phyloP scores from a whole-genome alignment of 2,888 invertebrate genomes.

The Brassicogethes aeneus region DNA sequence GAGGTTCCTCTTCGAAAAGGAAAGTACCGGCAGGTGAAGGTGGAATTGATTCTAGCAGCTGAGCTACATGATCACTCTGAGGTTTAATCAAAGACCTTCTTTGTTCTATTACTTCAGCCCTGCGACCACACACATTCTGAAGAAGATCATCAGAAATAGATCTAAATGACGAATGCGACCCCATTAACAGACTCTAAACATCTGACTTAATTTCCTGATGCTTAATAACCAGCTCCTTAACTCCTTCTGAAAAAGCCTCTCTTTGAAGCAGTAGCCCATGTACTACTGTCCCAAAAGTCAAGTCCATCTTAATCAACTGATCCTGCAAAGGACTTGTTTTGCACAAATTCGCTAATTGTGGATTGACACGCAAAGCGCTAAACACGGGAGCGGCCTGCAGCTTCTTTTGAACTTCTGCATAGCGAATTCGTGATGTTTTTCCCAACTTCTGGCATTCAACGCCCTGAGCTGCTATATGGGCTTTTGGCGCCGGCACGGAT shows the following conservation, averaged over 20 bases:
- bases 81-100: slow-evolving; percentile 6
- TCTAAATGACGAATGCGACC: not conserved
- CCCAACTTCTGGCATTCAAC: not conserved
- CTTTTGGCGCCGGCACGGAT: not conserved
- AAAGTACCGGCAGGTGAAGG: not conserved
- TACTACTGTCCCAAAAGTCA: not conserved
- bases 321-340: not conserved
- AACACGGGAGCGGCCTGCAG: not conserved
- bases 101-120: slow-evolving; percentile 8
- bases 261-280: not conserved
- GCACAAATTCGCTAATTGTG: not conserved
- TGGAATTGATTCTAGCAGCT: not conserved
- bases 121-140: slow-evolving; percentile 2
- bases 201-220: slow-evolving; percentile 2
- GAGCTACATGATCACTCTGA: not conserved
- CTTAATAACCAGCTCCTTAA: slow-evolving; percentile 1
- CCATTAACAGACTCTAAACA: not conserved
- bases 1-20: not conserved
- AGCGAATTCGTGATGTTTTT: not conserved
- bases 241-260: not conserved
- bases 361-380: not conserved
- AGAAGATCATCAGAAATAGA: not conserved
- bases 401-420: not conserved
- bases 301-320: not conserved
- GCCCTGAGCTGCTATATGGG: not conserved